A percentile compares a stretch with the other conserved stretches of the same genome.
Conservation (phyloP, 1,140 invertebrate species). For the Meloidogyne exigua region DNA sequence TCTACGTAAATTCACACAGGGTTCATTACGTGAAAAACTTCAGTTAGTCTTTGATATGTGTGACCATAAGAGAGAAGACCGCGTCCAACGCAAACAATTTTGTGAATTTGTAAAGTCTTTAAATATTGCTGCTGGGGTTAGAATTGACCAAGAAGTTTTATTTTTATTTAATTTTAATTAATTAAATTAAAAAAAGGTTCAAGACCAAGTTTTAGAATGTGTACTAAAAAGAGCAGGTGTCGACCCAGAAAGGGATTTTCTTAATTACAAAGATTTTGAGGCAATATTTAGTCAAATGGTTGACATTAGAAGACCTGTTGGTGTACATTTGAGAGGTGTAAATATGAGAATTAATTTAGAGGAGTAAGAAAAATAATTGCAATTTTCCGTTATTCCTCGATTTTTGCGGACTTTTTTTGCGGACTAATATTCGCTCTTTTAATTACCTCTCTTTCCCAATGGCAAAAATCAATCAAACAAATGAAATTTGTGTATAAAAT, state of each 20-base stretch:
- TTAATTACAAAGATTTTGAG: constrained; percentile 92
- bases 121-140: constrained; percentile 62
- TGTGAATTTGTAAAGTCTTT: constrained; percentile 74
- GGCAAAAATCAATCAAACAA: too few species aligned
- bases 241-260: constrained; percentile 77
- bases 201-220: constrained; percentile 86
- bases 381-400: too few species aligned
- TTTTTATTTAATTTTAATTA: not conserved
- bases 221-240: constrained; percentile 91
- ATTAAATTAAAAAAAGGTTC: constrained; percentile 68
- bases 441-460: too few species aligned
- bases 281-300: constrained; percentile 71
- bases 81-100: constrained; percentile 88
- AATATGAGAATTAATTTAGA: constrained; percentile 71
- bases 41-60: constrained; percentile 98
- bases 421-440: too few species aligned
- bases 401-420: too few species aligned
- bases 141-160: constrained; percentile 68
- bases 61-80: constrained; percentile 89
- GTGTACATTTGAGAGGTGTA: constrained; percentile 55
- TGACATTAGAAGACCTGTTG: constrained; percentile 51
- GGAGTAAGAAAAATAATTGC: too few species aligned
- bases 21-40: constrained; percentile 90
- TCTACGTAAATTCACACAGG: constrained; percentile 66
- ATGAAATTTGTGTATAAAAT: too few species aligned